phyloP scores from a whole-genome alignment of 1,140 invertebrate species.

The Drepana arcuata region DNA sequence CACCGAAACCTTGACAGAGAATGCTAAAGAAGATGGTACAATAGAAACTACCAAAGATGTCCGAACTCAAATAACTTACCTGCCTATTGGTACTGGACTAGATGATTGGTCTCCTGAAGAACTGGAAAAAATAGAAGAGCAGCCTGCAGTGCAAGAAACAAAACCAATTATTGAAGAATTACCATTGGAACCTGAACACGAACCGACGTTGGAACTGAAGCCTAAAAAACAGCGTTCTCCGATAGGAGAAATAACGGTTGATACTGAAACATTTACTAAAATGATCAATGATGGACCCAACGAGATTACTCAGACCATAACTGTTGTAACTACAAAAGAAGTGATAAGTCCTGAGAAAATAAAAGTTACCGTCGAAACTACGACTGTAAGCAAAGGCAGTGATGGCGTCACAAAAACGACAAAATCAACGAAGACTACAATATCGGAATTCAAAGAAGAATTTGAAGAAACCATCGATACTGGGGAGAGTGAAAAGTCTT shows the following conservation, averaged over 20 bases:
- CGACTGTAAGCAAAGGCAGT: conserved; percentile 60
- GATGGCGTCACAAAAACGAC: conserved; percentile 68
- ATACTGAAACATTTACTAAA: conserved; percentile 67
- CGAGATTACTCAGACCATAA: conserved; percentile 65
- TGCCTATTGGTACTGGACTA: conserved; percentile 55
- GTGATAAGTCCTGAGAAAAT: conserved; percentile 65
- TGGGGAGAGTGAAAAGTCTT: conserved; percentile 61
- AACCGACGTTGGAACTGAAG: conserved; percentile 27
- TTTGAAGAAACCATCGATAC: conserved; percentile 64
- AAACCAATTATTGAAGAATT: conserved; percentile 31
- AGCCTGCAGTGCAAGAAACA: conserved; percentile 25
- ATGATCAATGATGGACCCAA: conserved; percentile 60
- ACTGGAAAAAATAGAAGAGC: conserved; percentile 48
- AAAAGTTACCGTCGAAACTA: conserved; percentile 67
- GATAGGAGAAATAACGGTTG: conserved; percentile 65
- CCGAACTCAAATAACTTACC: conserved; percentile 67
- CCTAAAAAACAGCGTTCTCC: conserved; percentile 52
- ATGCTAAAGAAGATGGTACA: conserved; percentile 51
- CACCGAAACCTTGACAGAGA: conserved; percentile 65
- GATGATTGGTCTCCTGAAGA: conserved; percentile 65
- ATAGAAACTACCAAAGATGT: conserved; percentile 67
- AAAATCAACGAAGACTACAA: conserved; percentile 68
- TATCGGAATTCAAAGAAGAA: conserved; percentile 68
- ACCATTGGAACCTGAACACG: conserved; percentile 24
- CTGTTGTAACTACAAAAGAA: conserved; percentile 64